Base-by-base conservation (phyloP, 2,797 vertebrate species). In the Hydrophis major region DNA sequence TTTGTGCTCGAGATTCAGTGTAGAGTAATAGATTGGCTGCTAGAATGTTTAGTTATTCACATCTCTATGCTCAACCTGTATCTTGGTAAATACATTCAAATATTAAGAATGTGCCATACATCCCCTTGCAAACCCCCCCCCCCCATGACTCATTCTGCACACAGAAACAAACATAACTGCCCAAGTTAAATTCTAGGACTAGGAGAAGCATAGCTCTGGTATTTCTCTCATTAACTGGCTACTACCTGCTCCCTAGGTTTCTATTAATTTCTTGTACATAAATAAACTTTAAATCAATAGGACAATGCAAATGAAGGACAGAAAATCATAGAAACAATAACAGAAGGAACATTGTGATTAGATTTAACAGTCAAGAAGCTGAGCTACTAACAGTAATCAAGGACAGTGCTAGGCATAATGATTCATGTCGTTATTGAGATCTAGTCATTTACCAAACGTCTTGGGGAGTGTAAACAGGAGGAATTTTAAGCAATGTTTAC, bases 121-220 rank as follows among this genome's bases (percentile, higher is more conserved):
- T 7, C 20, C 20, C 47, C 61, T 4, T 4, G 0, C 22, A 7
- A 7, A 7, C 0, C 27, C 0, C 27, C 4, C 27, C 0, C 61
- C 4, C 10, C 42, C 4, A 22, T 83, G 78, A 47, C 22, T 47
- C 20, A 47, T 83, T 83, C 20, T 83, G 20, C 78, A 83, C 20
- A 25, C 42, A 47, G 78, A 83, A 83, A 47, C 4, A 47, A 13
- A 83, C 42, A 10, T 42, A 42, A 42, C 74, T 78, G 20, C 37
- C 20, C 37, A 78, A 78, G 8, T 78, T 78, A 78, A 78, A 42
- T 78, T 78, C 20, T 42, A 47, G 37, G 37, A 78, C 37, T 78
- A 22, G 37, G 37, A 78, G 8, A 78, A 78, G 37, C 37, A 78
- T 78, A 78, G 37, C 20, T 78, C 7, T 7, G 37, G 18, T 42